phyloP scores from a whole-genome alignment of 2,888 invertebrate species.

The Xylota segnis region DNA sequence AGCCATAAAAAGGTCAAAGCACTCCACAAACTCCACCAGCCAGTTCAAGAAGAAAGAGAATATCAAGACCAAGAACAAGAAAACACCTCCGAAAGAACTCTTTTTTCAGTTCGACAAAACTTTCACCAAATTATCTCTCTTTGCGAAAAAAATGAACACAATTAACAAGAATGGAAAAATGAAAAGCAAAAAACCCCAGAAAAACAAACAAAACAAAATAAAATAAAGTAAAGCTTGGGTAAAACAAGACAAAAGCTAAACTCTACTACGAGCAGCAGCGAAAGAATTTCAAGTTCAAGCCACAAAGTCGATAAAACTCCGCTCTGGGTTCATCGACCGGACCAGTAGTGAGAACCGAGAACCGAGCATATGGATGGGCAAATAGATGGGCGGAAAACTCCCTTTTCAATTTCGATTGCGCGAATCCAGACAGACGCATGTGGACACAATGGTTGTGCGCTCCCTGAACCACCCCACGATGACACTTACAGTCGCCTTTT shows the following conservation, averaged over 20 bases:
- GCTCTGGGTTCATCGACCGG: conserved; percentile 61
- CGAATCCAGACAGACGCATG: conserved; percentile 52
- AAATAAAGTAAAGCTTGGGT: conserved; percentile 28
- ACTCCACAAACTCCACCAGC: conserved; percentile 43
- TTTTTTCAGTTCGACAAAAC: conserved; percentile 61
- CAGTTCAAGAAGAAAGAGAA: conserved; percentile 22
- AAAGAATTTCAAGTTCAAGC: conserved; percentile 72
- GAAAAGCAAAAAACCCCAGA: conserved; percentile 21
- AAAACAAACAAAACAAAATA: conserved; percentile 4
- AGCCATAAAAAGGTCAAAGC: conserved; percentile 71
- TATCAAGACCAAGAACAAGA: conserved; percentile 46
- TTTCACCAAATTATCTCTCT: conserved; percentile 75
- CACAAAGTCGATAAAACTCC: conserved; percentile 48
- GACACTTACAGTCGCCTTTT: conserved; percentile 7
- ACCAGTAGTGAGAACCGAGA: conserved; percentile 3
- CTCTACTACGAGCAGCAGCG: not conserved
- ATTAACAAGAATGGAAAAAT: conserved; percentile 49
- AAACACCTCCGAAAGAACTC: conserved; percentile 60
- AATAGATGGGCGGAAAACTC: conserved; percentile 61
- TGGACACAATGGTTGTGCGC: conserved; percentile 39
- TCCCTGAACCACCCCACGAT: conserved; percentile 8
- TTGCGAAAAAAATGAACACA: conserved; percentile 55
- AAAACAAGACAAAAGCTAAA: conserved; percentile 34
- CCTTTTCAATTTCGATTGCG: conserved; percentile 70
- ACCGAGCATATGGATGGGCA: conserved; percentile 31